Evolutionary conservation across 2,888 invertebrate species (phyloP), one percentile per base, ranked within the genome.

Genomic region (Parapristionchus giblindavisi): DNA sequence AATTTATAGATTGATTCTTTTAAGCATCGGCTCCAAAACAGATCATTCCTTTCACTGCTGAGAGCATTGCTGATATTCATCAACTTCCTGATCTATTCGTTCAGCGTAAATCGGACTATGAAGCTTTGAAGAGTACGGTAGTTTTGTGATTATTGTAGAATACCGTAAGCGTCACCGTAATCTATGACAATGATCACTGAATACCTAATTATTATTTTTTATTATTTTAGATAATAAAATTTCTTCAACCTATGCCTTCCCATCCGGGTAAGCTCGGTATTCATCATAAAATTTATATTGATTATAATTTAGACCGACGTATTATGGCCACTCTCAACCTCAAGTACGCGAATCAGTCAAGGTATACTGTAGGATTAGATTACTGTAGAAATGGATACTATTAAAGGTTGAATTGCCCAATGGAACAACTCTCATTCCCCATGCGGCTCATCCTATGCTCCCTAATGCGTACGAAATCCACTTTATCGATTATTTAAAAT

Each of bases 391-490:
- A 60, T 34, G 1, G 40, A 43, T 1, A 2, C 6, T 43, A 65
- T 36, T 65, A 29, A 29, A 65, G 63, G 43, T 65, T 36, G 63
- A 65, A 36, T 21, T 65, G 29, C 63, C 63, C 29, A 43, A 43
- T 27, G 63, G 63, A 6, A 36, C 63, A 21, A 36, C 36, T 27
- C 43, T 65, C 43, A 65, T 65, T 29, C 63, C 63, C n/a, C 63
- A 65, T 11, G 63, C 63, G 27, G 63, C 63, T 43, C 63, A 65
- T 36, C 63, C 63, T 5, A 65, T 65, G 63, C 43, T 65, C 21
- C 63, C 63, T 29, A 43, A 29, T 43, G 40, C 63, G 63, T 65
- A 29, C n/a, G n/a, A 43, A 43, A 5, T 43, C 17, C 43, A 60
- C 3, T n/a, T 43, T 43, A 40, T 29, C 21, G 40, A 65, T 14